Conservation (phyloP, 2,113 vertebrate genomes). For the Prolemur simus region DNA sequence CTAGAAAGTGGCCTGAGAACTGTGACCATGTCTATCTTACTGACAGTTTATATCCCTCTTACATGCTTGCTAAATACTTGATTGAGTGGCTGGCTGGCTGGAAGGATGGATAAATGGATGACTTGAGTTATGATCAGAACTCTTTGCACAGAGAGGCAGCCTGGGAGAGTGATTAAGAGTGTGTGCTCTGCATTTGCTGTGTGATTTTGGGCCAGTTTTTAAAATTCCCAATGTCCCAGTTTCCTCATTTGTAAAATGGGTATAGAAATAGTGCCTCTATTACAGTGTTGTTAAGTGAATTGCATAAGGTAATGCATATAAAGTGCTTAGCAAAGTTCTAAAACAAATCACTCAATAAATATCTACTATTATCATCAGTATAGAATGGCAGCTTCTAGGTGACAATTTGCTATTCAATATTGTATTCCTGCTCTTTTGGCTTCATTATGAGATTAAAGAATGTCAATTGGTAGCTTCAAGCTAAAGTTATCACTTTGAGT, state of each 20-base stretch:
- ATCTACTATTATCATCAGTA: neutral
- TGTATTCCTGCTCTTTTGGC: neutral
- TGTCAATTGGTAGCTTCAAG: neutral
- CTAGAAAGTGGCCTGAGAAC: neutral
- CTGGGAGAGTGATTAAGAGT: neutral
- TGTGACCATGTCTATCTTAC: neutral
- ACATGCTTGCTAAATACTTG: neutral
- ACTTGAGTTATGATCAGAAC: neutral
- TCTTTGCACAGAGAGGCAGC: neutral
- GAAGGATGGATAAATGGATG: neutral
- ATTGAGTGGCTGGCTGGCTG: neutral
- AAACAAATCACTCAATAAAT: slow-evolving; percentile 1
- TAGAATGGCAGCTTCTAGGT: neutral
- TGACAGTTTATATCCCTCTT: neutral
- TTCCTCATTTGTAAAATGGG: neutral
- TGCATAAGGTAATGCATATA: neutral
- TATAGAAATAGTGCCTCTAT: neutral
- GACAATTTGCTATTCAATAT: neutral
- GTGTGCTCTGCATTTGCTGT: neutral
- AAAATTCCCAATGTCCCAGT: neutral
- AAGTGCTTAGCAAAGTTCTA: neutral
- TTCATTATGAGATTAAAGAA: neutral
- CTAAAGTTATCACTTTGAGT: neutral
- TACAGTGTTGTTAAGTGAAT: neutral
- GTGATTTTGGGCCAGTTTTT: neutral